Evolutionary conservation across 2,113 vertebrate species (phyloP).

Genomic region (Heterochromis multidens): DNA sequence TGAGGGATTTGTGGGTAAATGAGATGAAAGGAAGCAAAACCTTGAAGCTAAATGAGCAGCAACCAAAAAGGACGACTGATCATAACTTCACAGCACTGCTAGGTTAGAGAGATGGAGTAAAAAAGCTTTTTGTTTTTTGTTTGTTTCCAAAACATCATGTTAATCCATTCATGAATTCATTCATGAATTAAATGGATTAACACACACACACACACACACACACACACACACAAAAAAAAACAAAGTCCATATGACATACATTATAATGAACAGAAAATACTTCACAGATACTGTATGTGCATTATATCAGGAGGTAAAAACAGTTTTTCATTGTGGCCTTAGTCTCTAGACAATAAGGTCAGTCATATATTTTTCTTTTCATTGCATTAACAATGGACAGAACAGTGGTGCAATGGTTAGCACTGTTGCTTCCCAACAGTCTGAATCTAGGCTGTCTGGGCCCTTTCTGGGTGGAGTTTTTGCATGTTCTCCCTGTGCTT

Average conservation of each 20-base stretch:
- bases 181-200: too few relatives aligned
- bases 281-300: too few relatives aligned
- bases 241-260: too few relatives aligned
- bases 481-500: not conserved
- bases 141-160: not conserved
- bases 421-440: not conserved
- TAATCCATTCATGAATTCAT: too few relatives aligned
- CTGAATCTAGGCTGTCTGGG: not conserved
- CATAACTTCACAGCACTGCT: not conserved
- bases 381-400: not conserved
- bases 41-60: constrained; percentile 9
- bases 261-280: too few relatives aligned
- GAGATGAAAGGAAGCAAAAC: not conserved
- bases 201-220: too few relatives aligned
- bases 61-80: not conserved
- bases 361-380: not conserved
- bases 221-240: not conserved
- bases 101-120: not conserved
- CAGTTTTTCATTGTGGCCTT: too few relatives aligned
- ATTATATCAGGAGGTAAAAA: too few relatives aligned
- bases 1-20: not conserved
- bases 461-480: not conserved
- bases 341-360: not conserved
- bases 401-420: not conserved
- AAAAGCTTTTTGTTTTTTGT: too few relatives aligned